Base-by-base conservation (phyloP, 2,888 invertebrate species). In the Lampropteryx suffumata region DNA sequence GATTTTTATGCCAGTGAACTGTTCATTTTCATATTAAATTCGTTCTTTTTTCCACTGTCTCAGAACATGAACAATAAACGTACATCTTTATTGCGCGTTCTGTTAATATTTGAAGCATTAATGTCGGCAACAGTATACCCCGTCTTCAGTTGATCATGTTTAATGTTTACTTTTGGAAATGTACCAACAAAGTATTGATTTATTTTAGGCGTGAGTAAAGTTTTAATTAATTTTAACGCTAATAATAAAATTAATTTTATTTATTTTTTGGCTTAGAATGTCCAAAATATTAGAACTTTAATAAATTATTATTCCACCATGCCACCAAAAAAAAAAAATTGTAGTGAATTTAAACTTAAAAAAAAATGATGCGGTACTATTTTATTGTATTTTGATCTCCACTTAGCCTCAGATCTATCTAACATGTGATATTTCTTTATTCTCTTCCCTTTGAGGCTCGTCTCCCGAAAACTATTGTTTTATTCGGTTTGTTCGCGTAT, bases 401-500 rank as follows among this genome's bases (percentile, higher is more conserved):
- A 30, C 30, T 11, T 28, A n/a, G 37, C 8, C 26, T 27, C 32
- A 9, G 48, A 47, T 50, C 48, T 48, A 46, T 43, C 49, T 53
- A 47, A 51, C 57, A 39, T 42, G 46, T 51, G 50, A 44, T 56
- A 48, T 50, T 47, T 50, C 35, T 54, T 40, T 42, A 45, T 44
- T 36, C 36, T 46, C 21, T 44, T 52, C 47, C 41, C 56, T 59
- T 59, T 57, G 55, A 54, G 28, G 40, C 36, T 9, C 39, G 45
- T 29, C 50, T 49, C 57, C 28, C 29, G 52, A 39, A 10, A 60
- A 56, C 61, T 62, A 62, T 59, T 59, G 57, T 62, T 59, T 57
- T 57, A 59, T 62, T 61, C 55, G 57, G 61, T 57, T 55, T 57
- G 59, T 24, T 55, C 45, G 17, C 32, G 39, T 10, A 14, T 10